Evolutionary conservation across 2,113 vertebrate genomes (phyloP).

Genomic region (Myodes glareolus): DNA sequence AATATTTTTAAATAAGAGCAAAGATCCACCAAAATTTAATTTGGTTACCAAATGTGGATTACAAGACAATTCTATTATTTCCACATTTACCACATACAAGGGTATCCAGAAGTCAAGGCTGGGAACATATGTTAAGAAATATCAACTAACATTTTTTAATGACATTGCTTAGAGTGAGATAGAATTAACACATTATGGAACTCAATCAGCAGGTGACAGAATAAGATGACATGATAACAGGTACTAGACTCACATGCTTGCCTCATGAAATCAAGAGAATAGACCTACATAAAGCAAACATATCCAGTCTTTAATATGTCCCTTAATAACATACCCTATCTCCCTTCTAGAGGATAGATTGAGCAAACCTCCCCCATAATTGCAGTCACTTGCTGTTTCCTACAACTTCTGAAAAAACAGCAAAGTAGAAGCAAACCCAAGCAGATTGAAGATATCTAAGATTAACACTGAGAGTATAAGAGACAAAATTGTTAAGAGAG

Average conservation of each 20-base stretch:
- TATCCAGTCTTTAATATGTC: neutral
- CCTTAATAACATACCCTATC: neutral
- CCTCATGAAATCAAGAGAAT: neutral
- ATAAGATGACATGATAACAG: neutral
- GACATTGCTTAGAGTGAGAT: neutral
- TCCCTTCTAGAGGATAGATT: neutral
- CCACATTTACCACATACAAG: neutral
- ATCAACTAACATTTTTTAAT: neutral
- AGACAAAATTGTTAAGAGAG: neutral
- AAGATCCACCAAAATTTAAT: neutral
- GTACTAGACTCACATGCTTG: neutral
- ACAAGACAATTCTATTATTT: neutral
- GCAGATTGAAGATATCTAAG: neutral
- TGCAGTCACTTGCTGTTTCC: neutral
- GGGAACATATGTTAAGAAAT: neutral
- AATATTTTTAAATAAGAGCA: slow-evolving; percentile 31
- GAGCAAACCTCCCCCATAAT: neutral
- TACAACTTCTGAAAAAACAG: neutral
- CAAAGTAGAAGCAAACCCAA: neutral
- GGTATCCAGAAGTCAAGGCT: neutral
- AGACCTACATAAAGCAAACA: neutral
- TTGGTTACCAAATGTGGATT: slow-evolving; percentile 7
- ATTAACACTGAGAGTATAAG: neutral
- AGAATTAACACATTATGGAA: neutral
- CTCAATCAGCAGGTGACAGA: neutral